Evolutionary conservation across 2,888 invertebrate genomes (phyloP), one percentile per base, ranked within the genome.

Genomic region (Calliphora vomitoria): DNA sequence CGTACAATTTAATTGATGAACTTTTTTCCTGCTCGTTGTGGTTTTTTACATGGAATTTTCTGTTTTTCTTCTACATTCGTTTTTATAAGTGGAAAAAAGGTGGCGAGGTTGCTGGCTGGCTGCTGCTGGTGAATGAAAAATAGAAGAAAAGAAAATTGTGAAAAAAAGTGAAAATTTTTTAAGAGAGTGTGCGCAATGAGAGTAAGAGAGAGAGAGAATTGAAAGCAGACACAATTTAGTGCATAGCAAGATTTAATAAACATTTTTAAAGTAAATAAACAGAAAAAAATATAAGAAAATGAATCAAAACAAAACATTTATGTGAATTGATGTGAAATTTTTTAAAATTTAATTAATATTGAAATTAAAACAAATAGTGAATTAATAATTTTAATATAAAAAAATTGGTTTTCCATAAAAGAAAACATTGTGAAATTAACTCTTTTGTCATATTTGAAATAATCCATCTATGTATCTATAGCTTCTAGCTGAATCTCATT

Each of bases 51-150:
- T 87, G 82, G 78, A 82, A 81, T 82, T 84, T 85, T 25, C 79
- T 76, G 13, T 64, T 62, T 71, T 76, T 72, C 38, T 50, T 62
- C 74, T 78, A 60, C n/a, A 38, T 47, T 44, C 20, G 35, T 50
- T 38, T 15, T 35, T 58, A 41, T 15, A n/a, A 5, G 13, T 44
- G 18, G 13, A 47, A 15, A 64, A 62, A 64, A 72, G 35, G 64
- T 84, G 64, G 60, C 55, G 53, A 84, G 78, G 81, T 68, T 78
- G 47, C 25, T 55, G 75, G 47, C 76, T 66, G 62, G 82, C 72
- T 80, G 74, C 44, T 75, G 85, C 78, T 86, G 87, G 79, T 87
- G 85, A 87, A 87, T 85, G 81, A 85, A 85, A 81, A 79, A 82
- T 62, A 75, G 38, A 79, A 62, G 60, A 58, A 83, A 81, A 80